Evolutionary conservation across 2,888 invertebrate species (phyloP).

Genomic region (Gymnocheta viridis): DNA sequence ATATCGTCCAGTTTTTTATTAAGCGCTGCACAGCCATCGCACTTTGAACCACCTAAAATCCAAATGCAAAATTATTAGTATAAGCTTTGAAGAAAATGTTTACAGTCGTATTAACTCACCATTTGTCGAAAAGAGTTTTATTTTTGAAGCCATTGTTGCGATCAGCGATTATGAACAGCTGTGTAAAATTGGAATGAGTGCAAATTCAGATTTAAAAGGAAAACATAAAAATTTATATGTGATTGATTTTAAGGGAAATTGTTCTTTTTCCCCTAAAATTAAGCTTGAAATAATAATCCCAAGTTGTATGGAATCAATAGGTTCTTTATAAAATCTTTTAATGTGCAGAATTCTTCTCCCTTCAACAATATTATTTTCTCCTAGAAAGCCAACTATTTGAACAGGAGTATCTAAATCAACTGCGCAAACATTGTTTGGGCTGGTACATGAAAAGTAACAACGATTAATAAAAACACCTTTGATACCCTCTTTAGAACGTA

Average conservation of each 20-base stretch:
- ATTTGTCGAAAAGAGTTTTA: too few species aligned
- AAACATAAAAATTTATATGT: constrained; percentile 38
- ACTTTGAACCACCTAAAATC: not conserved
- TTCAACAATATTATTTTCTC: constrained; percentile 33
- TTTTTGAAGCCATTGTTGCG: too few species aligned
- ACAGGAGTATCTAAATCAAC: constrained; percentile 37
- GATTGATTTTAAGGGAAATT: constrained; percentile 38
- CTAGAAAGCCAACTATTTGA: constrained; percentile 41
- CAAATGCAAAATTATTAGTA: too few species aligned
- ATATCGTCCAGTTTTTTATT: too few species aligned
- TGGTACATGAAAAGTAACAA: constrained; percentile 39
- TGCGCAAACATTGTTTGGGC: constrained; percentile 42
- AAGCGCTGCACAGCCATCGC: too few species aligned
- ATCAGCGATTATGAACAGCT: too few species aligned
- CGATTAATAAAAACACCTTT: constrained; percentile 18
- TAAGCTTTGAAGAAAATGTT: too few species aligned
- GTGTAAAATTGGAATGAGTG: too few species aligned
- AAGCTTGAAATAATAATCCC: constrained; percentile 28
- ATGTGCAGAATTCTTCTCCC: constrained; percentile 37
- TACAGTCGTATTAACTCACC: too few species aligned
- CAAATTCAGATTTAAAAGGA: constrained; percentile 36
- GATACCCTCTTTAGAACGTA: constrained; percentile 27
- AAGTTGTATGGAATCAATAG: constrained; percentile 33
- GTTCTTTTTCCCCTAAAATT: constrained; percentile 43
- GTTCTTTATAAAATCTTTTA: constrained; percentile 41